A percentile compares a stretch with the other conserved stretches of the same genome.
Evolutionary conservation across 2,113 vertebrate species (phyloP).

Genomic region (Aix galericulata): DNA sequence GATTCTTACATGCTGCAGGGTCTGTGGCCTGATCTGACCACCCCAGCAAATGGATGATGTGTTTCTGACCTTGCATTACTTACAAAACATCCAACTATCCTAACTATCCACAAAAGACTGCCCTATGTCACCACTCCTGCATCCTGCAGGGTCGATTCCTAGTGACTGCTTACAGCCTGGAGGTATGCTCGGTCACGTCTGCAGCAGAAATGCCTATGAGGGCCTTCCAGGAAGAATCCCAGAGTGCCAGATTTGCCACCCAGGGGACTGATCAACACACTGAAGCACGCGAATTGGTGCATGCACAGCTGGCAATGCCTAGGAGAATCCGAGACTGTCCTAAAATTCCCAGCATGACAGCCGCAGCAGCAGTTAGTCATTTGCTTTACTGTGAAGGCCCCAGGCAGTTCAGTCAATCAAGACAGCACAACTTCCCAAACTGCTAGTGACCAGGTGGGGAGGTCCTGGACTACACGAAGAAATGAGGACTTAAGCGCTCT

Average conservation of each 20-base stretch:
- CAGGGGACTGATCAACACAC: accelerated
- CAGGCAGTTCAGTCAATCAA: accelerated
- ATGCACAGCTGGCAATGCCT: neutral
- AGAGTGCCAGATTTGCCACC: neutral
- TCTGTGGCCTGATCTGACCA: accelerated
- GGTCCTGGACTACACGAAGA: neutral
- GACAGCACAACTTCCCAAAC: neutral
- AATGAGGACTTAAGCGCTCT: too few relatives aligned
- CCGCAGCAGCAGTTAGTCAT: neutral
- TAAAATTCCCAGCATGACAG: neutral
- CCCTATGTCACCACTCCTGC: neutral
- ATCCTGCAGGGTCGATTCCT: neutral
- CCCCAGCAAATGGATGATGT: accelerated
- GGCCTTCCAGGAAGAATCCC: neutral
- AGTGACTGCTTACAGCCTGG: accelerated
- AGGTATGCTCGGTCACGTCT: accelerated
- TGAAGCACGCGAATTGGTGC: accelerated
- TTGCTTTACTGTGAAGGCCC: neutral
- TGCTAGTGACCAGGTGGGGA: neutral
- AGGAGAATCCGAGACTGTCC: accelerated
- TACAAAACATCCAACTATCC: neutral
- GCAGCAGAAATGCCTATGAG: neutral
- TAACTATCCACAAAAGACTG: neutral
- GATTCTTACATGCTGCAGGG: neutral
- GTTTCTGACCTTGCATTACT: neutral